Conservation (phyloP, 2,113 vertebrate genomes). For the Pterocles gutturalis region DNA sequence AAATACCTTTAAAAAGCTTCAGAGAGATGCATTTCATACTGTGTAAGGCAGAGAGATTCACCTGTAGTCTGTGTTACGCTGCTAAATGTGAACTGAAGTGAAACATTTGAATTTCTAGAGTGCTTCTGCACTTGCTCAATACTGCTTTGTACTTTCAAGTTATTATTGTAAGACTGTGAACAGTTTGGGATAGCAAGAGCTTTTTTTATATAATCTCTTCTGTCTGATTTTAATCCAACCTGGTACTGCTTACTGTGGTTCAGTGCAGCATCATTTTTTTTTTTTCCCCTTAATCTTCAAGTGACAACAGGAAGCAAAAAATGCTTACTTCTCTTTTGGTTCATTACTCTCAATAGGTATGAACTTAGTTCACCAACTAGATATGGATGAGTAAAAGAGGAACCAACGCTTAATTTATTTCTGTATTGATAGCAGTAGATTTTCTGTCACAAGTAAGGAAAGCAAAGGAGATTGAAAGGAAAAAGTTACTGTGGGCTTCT, state of each 20-base stretch:
- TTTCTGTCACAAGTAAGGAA: neutral
- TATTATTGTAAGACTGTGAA: neutral
- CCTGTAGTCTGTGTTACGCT: neutral
- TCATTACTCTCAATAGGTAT: neutral
- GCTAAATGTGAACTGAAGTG: neutral
- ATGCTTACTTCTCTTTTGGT: neutral
- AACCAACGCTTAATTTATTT: neutral
- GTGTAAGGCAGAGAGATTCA: neutral
- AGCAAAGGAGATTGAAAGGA: neutral
- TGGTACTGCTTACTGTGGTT: neutral
- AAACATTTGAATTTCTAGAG: neutral
- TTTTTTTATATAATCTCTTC: too few species aligned
- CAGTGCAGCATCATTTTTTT: neutral
- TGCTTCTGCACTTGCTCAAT: neutral
- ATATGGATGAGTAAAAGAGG: neutral
- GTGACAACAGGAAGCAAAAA: neutral
- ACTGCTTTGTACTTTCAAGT: neutral
- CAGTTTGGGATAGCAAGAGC: neutral
- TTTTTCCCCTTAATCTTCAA: neutral
- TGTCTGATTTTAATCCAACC: neutral
- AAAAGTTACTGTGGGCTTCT: neutral
- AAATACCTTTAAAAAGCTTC: neutral
- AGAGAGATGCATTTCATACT: neutral
- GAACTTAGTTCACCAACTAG: neutral
- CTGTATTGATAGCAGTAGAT: neutral